phyloP scores from a whole-genome alignment of 2,888 invertebrate genomes.

The Ditula angustiorana region DNA sequence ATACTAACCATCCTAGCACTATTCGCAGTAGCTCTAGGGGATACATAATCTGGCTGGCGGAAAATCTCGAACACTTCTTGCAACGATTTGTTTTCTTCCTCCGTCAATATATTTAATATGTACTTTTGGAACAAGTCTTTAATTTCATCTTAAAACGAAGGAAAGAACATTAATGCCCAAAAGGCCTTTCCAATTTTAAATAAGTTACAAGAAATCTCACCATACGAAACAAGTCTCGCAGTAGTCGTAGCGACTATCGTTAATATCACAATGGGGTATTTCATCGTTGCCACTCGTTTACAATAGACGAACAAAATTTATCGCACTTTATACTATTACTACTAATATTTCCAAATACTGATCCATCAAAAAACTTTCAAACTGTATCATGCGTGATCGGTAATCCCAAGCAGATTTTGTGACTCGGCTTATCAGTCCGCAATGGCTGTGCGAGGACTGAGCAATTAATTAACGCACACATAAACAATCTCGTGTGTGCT shows the following conservation, averaged over 20 bases:
- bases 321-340: conserved; percentile 57
- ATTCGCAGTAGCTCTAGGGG: conserved; percentile 45
- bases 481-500: background rate
- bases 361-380: conserved; percentile 22
- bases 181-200: background rate
- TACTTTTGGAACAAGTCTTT: conserved; percentile 63
- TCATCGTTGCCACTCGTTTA: conserved; percentile 58
- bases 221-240: conserved; percentile 61
- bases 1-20: conserved; percentile 58
- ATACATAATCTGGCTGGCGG: conserved; percentile 54
- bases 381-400: conserved; percentile 2
- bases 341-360: conserved; percentile 23
- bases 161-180: conserved; percentile 36
- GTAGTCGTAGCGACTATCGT: conserved; percentile 53
- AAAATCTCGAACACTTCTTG: conserved; percentile 65
- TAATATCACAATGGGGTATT: conserved; percentile 57
- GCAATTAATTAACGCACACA: background rate
- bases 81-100: conserved; percentile 56
- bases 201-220: conserved; percentile 52
- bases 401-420: conserved; percentile 7
- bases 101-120: conserved; percentile 56
- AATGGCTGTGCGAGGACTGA: background rate
- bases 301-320: conserved; percentile 50
- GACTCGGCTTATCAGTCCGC: conserved; percentile 16
- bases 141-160: conserved; percentile 54